Evolutionary conservation across 2,797 vertebrate genomes (phyloP).

Genomic region (Sebastes matsubarae): DNA sequence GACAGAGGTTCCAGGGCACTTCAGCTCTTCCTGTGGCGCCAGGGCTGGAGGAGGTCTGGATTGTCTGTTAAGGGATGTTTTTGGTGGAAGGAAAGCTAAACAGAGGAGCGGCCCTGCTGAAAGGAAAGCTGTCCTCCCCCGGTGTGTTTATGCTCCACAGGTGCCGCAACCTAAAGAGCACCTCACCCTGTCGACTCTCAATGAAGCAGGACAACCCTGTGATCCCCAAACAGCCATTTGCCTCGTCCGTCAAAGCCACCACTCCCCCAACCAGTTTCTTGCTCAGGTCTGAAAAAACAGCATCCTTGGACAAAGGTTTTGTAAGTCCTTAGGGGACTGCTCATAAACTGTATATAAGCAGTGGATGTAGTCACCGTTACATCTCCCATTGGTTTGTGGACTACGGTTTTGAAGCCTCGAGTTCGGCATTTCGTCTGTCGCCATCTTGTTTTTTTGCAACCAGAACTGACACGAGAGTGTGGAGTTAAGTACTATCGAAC

Average conservation of each 20-base stretch:
- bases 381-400: too few relatives aligned
- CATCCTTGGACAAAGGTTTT: background rate
- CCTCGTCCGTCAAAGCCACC: conserved; percentile 24
- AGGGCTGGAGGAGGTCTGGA: conserved; percentile 64
- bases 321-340: background rate
- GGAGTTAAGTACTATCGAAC: too few relatives aligned
- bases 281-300: conserved; percentile 3
- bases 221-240: conserved; percentile 32
- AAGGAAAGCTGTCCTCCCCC: conserved; percentile 69
- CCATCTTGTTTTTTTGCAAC: too few relatives aligned
- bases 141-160: conserved; percentile 77
- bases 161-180: conserved; percentile 62
- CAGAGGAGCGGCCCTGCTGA: conserved; percentile 61
- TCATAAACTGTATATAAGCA: background rate
- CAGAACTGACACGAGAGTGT: too few relatives aligned
- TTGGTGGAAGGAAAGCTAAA: conserved; percentile 74
- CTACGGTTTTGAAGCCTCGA: fast-evolving
- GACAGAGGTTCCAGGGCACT: conserved; percentile 63
- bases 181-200: conserved; percentile 45
- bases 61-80: conserved; percentile 80
- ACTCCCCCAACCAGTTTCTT: background rate
- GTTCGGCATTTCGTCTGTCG: too few relatives aligned
- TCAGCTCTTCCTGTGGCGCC: conserved; percentile 72
- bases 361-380: too few relatives aligned
- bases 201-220: conserved; percentile 18